These are phyloP conservation scores for Colostygia pectinataria DNA, from an alignment of 2,888 invertebrate species.

Conservation along the genomic window DNA sequence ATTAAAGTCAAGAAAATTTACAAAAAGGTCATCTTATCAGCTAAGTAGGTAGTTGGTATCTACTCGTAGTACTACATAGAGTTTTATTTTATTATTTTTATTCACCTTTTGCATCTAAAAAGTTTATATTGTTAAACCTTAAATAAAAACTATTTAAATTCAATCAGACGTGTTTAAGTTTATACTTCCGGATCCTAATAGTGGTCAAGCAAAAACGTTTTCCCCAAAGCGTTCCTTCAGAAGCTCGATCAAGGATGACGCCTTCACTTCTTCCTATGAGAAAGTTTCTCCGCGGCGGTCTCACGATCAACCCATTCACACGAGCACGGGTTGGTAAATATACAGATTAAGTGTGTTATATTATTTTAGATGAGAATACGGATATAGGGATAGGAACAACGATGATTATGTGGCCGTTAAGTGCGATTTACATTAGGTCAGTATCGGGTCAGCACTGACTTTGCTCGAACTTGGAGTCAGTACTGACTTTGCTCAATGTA, in stretches of 20 bases:
- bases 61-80: too few species aligned
- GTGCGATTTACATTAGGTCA: too few species aligned
- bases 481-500: too few species aligned
- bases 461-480: too few species aligned
- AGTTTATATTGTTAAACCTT: not conserved
- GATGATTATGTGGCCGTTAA: not conserved
- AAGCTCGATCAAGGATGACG: constrained; percentile 44
- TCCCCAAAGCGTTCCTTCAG: constrained; percentile 31
- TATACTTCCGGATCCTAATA: constrained; percentile 35
- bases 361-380: constrained; percentile 1
- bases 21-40: too few species aligned
- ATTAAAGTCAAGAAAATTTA: too few species aligned
- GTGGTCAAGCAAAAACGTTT: constrained; percentile 34
- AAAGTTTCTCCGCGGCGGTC: constrained; percentile 52
- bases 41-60: too few species aligned
- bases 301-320: constrained; percentile 44
- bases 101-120: too few species aligned
- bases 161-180: not conserved
- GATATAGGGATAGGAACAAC: constrained; percentile 8
- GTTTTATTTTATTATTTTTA: too few species aligned
- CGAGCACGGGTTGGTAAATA: constrained; percentile 11
- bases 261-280: constrained; percentile 49
- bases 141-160: not conserved
- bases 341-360: constrained; percentile 21
- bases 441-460: too few species aligned